These are phyloP conservation scores for Upupa epops DNA, from an alignment of 2,113 vertebrate genomes.

Conservation along the genomic window DNA sequence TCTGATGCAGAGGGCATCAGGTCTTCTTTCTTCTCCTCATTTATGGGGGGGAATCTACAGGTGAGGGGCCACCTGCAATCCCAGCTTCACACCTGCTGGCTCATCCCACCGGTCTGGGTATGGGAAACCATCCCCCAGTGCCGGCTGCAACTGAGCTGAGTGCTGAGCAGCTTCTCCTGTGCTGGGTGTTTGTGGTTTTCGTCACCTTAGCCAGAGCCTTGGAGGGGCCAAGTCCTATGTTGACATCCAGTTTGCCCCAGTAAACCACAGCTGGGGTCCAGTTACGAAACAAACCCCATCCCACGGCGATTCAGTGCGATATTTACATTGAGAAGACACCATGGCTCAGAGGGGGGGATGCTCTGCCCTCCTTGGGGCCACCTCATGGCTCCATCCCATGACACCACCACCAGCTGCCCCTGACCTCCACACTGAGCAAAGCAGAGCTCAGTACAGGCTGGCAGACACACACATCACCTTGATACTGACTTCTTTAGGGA, in stretches of 20 bases:
- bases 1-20: neutral
- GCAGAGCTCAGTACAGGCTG: neutral
- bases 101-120: neutral
- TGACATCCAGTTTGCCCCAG: neutral
- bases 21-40: neutral
- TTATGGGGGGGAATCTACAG: neutral
- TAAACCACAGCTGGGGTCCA: neutral
- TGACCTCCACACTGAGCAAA: neutral
- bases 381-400: neutral
- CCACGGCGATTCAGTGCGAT: fast-evolving
- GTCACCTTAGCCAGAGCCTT: neutral
- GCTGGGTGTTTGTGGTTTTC: neutral
- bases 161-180: neutral
- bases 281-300: fast-evolving
- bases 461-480: fast-evolving
- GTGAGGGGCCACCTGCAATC: fast-evolving
- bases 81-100: neutral
- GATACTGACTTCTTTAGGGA: neutral
- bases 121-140: neutral
- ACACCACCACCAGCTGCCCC: neutral
- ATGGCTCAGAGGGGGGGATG: fast-evolving
- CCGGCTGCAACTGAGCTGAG: fast-evolving
- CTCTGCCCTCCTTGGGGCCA: neutral
- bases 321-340: neutral
- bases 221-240: neutral